Percentiles rank a stretch among this genome's conserved stretches.
Conservation (phyloP, 1,140 invertebrate genomes). For the Conus betulinus region DNA sequence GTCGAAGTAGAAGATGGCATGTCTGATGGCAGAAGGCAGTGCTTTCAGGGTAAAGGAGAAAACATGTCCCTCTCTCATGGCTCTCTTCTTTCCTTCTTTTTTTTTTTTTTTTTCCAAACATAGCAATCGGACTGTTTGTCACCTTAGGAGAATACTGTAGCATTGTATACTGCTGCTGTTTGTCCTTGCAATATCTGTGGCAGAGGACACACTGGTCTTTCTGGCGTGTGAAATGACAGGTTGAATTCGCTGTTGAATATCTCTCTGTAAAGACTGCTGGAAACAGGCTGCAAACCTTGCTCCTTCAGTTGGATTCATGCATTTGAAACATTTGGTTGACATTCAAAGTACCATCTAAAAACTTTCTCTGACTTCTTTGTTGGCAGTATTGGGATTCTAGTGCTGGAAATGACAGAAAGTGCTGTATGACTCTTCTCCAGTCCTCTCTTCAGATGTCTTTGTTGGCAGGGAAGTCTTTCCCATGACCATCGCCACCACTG, state of each 20-base stretch:
- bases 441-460: neutral
- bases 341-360: conserved; percentile 34
- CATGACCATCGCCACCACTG: neutral
- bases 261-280: conserved; percentile 27
- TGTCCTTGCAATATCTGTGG: conserved; percentile 7
- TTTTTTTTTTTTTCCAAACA: neutral
- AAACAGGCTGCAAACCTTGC: neutral
- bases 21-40: neutral
- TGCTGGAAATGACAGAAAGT: conserved; percentile 47
- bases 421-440: conserved; percentile 6
- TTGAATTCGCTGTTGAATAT: conserved; percentile 51
- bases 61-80: conserved; percentile 38
- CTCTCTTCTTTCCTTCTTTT: conserved; percentile 1
- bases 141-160: conserved; percentile 32
- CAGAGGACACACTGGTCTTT: conserved; percentile 46
- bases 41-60: no score
- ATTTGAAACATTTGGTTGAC: conserved; percentile 46
- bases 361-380: conserved; percentile 39
- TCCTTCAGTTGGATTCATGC: conserved; percentile 36
- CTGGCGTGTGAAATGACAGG: conserved; percentile 45
- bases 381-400: conserved; percentile 46
- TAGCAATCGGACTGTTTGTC: conserved; percentile 30
- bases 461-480: neutral
- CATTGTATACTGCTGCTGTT: conserved; percentile 41
- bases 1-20: neutral